phyloP scores from a whole-genome alignment of 1,140 invertebrate genomes.

The Euschistus heros region DNA sequence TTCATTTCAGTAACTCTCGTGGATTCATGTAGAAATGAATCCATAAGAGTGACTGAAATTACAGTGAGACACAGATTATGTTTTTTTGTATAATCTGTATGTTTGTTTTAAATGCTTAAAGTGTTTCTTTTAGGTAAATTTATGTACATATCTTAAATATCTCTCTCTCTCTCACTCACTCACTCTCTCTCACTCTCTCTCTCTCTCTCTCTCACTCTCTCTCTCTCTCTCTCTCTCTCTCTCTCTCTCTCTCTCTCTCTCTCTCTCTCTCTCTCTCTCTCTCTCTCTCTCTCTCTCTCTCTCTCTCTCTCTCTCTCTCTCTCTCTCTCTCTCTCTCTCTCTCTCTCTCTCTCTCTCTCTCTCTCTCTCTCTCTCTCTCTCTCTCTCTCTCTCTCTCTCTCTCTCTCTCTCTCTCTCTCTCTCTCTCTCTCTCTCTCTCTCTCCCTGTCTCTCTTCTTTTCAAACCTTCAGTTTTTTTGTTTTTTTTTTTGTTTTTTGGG shows the following conservation, averaged over 20 bases:
- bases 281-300: slow-evolving; percentile 5
- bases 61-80: too few relatives aligned
- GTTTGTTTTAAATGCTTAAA: too few relatives aligned
- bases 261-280: slow-evolving; percentile 10
- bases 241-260: neutral
- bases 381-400: slow-evolving; percentile 4
- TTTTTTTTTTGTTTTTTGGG: too few relatives aligned
- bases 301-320: slow-evolving; percentile 19
- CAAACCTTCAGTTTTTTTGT: too few relatives aligned
- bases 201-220: neutral
- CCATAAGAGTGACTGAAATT: too few relatives aligned
- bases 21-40: too few relatives aligned
- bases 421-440: too few relatives aligned
- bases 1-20: too few relatives aligned
- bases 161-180: slow-evolving; percentile 6
- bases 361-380: slow-evolving; percentile 3
- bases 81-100: too few relatives aligned
- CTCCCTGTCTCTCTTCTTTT: too few relatives aligned
- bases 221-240: slow-evolving; percentile 11
- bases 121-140: too few relatives aligned
- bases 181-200: neutral
- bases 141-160: too few relatives aligned
- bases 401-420: slow-evolving; percentile 13
- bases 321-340: slow-evolving; percentile 11
- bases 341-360: slow-evolving; percentile 5